These are phyloP conservation scores for Sinhomidia bicolor DNA, from an alignment of 2,888 invertebrate genomes.

Conservation along the genomic window DNA sequence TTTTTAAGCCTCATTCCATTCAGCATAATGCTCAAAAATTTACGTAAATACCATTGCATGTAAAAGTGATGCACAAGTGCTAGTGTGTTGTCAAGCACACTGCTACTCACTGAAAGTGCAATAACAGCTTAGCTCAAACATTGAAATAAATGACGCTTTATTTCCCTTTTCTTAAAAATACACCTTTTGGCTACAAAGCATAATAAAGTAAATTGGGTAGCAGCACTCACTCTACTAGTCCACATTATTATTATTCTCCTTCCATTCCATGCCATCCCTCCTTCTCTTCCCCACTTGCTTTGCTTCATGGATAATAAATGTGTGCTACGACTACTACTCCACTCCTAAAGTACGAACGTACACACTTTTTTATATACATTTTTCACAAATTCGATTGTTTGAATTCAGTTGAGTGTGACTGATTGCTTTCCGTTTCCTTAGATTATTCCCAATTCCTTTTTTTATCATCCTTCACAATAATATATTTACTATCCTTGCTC, in stretches of 20 bases:
- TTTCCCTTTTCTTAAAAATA: neutral
- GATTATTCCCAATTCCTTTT: constrained; percentile 79
- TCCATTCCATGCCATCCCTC: neutral
- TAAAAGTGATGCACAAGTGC: too few relatives aligned
- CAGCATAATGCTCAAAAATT: too few relatives aligned
- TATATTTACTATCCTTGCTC: neutral
- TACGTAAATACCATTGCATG: too few relatives aligned
- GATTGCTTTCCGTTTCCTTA: constrained; percentile 80
- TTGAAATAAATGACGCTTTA: neutral
- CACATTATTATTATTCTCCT: too few relatives aligned
- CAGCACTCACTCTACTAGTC: too few relatives aligned
- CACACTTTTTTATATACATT: constrained; percentile 34
- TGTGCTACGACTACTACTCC: neutral
- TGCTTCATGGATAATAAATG: neutral
- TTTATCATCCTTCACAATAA: constrained; percentile 35
- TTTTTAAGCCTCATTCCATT: too few relatives aligned
- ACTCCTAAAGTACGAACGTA: too few relatives aligned
- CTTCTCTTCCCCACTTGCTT: neutral
- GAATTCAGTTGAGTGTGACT: constrained; percentile 80
- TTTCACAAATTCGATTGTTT: constrained; percentile 80
- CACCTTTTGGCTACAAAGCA: too few relatives aligned
- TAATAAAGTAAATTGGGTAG: neutral
- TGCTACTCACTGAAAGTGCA: too few relatives aligned
- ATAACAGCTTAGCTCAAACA: too few relatives aligned
- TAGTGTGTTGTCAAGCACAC: too few relatives aligned